Evolutionary conservation across 2,797 vertebrate species (phyloP), one percentile per base, ranked within the genome.

Genomic region (Rhynchotus rufescens): DNA sequence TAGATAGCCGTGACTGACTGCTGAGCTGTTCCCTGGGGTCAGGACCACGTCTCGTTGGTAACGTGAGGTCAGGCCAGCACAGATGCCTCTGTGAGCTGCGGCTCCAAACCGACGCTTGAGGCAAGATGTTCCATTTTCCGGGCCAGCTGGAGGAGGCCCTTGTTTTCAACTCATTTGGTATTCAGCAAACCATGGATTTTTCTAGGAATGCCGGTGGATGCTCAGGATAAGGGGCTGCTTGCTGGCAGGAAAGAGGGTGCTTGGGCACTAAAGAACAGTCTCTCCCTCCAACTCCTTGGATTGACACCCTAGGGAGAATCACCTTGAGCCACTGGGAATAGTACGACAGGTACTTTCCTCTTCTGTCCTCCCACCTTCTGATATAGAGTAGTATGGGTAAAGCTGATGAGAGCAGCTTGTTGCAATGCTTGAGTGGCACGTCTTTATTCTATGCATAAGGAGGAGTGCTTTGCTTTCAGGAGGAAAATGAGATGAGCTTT

Each of bases 91-190:
- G 72, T 22, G 86, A 91, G 88, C 94, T 74, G 90, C 81, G 61
- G 62, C 86, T 92, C 81, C 86, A 10, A 19, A 51, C 6, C 80
- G 89, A 79, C 84, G 85, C 52, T 60, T 94, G 36, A 71, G 95
- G 90, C 93, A 90, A 92, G 91, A 90, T 80, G 85, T 96, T 97
- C 96, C 94, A 3, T 49, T 65, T 88, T 19, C 93, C 32, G 14
- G 90, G 95, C 96, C 96, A 96, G 95, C 94, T 97, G 96, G 95
- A 96, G 89, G 69, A 32, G 36, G 40, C 22, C 85, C 60, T 84
- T 69, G 86, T 65, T 89, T 76, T 26, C 89, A 87, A 76, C 86
- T 94, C 90, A 45, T 83, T 89, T 89, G 89, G 86, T 89, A 10
- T 75, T 59, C 84, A 75, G 66, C 84, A 72, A 86, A 83, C 10